Percentiles rank a stretch among this genome's conserved stretches.
Evolutionary conservation across 1,140 invertebrate genomes (phyloP).

Genomic region (Semibalanus balanoides): DNA sequence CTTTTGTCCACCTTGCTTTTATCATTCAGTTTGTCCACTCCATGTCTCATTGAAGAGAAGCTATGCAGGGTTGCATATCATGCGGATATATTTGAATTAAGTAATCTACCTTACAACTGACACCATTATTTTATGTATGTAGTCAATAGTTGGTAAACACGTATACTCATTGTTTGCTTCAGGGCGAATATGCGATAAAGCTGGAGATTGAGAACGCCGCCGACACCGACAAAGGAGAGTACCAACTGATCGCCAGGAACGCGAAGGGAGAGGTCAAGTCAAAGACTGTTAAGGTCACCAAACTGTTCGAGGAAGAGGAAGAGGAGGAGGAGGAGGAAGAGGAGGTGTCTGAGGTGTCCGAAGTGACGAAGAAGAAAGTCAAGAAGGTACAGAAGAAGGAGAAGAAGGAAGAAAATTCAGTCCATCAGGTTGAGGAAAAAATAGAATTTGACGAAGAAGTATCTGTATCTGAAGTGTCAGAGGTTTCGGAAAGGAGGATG

Average conservation of each 20-base stretch:
- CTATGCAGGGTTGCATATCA: no score
- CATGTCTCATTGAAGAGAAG: no score
- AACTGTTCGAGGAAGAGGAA: conserved; percentile 18
- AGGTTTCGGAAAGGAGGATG: no score
- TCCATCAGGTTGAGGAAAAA: conserved; percentile 14
- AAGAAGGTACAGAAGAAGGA: conserved; percentile 20
- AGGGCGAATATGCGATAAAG: conserved; percentile 74
- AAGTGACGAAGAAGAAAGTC: conserved; percentile 18
- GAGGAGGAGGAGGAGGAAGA: conserved; percentile 24
- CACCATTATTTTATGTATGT: no score
- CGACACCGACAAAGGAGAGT: conserved; percentile 65
- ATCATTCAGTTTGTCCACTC: no score
- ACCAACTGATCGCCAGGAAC: conserved; percentile 80
- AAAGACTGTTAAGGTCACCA: conserved; percentile 69
- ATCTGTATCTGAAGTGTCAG: no score
- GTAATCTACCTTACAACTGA: no score
- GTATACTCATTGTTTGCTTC: conserved; percentile 22
- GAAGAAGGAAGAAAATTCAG: conserved; percentile 15
- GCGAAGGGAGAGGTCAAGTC: conserved; percentile 84
- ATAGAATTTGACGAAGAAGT: conserved; percentile 8
- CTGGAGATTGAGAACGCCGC: conserved; percentile 68
- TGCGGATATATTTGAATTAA: no score
- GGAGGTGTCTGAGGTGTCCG: conserved; percentile 23
- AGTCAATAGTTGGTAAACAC: no score
- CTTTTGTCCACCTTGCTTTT: no score